phyloP scores from a whole-genome alignment of 1,140 invertebrate genomes.

The Rhyacophila brunnea region DNA sequence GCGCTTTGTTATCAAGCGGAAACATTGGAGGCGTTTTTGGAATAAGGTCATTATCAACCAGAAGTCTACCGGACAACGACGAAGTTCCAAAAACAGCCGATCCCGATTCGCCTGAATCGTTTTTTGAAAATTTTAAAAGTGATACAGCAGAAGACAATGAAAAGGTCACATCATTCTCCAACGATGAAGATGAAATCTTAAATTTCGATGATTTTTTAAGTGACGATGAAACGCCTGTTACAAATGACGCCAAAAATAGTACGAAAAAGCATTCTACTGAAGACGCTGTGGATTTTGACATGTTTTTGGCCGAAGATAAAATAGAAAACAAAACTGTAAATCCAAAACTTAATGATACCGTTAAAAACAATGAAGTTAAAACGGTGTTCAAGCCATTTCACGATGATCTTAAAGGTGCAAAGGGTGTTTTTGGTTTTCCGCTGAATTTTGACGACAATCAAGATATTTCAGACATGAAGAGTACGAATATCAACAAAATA shows the following conservation, averaged over 20 bases:
- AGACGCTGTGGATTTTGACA: too few relatives aligned
- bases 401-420: slow-evolving; percentile 3
- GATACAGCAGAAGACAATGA: too few relatives aligned
- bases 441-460: slow-evolving; percentile 4
- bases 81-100: not conserved
- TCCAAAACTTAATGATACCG: too few relatives aligned
- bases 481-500: slow-evolving; percentile 30
- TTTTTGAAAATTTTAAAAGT: too few relatives aligned
- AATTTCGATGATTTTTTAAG: slow-evolving; percentile 16
- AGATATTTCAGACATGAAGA: not conserved
- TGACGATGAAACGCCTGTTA: not conserved
- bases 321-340: slow-evolving; percentile 31
- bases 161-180: too few relatives aligned
- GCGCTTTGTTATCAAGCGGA: slow-evolving; percentile 12
- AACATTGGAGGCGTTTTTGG: slow-evolving; percentile 4
- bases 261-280: not conserved
- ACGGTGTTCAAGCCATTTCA: slow-evolving; percentile 5
- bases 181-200: slow-evolving; percentile 7
- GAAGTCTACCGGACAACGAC: slow-evolving; percentile 5
- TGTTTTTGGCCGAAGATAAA: too few relatives aligned
- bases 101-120: too few relatives aligned
- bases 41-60: not conserved
- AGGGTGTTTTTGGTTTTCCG: slow-evolving; percentile 3
- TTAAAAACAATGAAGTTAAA: too few relatives aligned
- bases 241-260: not conserved